phyloP scores from a whole-genome alignment of 2,888 invertebrate genomes.

The Tribolium freemani region DNA sequence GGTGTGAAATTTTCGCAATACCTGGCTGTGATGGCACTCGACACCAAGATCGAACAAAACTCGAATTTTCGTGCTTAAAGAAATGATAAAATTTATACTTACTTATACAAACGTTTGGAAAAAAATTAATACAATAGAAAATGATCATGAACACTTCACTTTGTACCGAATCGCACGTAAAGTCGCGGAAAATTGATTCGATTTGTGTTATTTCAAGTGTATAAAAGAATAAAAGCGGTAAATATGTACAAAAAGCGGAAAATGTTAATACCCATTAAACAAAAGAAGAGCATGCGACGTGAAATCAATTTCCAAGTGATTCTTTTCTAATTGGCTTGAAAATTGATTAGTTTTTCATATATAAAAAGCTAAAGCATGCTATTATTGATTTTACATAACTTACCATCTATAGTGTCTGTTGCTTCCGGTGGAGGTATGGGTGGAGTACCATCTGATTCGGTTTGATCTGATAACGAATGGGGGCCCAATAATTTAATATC shows the following conservation, averaged over 20 bases:
- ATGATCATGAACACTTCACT: slow-evolving; percentile 31
- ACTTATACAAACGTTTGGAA: slow-evolving; percentile 29
- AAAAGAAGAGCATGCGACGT: slow-evolving; percentile 34
- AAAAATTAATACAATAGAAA: not conserved
- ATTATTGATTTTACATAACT: slow-evolving; percentile 65
- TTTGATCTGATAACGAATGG: slow-evolving; percentile 74
- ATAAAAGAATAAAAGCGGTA: slow-evolving; percentile 25
- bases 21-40: slow-evolving; percentile 17
- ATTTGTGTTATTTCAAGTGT: slow-evolving; percentile 15
- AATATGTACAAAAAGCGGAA: slow-evolving; percentile 37
- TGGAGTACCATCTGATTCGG: slow-evolving; percentile 73
- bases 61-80: not conserved
- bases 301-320: slow-evolving; percentile 34
- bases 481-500: slow-evolving; percentile 75
- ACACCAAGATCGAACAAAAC: not conserved
- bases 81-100: slow-evolving; percentile 21
- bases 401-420: slow-evolving; percentile 83
- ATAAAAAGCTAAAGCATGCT: slow-evolving; percentile 36
- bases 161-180: slow-evolving; percentile 3
- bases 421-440: slow-evolving; percentile 79
- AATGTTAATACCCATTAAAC: slow-evolving; percentile 38
- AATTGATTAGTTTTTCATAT: slow-evolving; percentile 6
- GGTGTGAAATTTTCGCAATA: not conserved
- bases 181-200: not conserved
- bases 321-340: slow-evolving; percentile 8